Evolutionary conservation across 2,888 invertebrate species (phyloP).

Genomic region (Oscheius onirici): DNA sequence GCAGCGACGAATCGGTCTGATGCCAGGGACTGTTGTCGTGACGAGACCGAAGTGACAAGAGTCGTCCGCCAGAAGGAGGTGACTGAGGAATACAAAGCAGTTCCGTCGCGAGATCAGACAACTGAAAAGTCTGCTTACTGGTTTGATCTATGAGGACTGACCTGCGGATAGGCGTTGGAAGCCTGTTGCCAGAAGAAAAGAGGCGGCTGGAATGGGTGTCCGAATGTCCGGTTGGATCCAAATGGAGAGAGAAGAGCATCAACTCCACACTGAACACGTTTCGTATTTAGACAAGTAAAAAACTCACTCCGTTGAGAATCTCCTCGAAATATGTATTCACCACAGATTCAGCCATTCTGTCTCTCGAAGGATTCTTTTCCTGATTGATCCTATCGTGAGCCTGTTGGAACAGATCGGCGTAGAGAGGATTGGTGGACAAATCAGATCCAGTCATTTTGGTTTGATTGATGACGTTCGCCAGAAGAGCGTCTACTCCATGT

Average conservation of each 20-base stretch:
- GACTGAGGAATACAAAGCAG: conserved; percentile 60
- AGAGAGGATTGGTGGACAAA: conserved; percentile 19
- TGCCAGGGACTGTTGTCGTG: conserved; percentile 23
- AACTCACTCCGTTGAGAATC: conserved; percentile 43
- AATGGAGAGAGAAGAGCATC: conserved; percentile 44
- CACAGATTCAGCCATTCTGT: conserved; percentile 33
- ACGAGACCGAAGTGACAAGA: conserved; percentile 34
- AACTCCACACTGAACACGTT: conserved; percentile 36
- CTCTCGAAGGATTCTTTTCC: conserved; percentile 20
- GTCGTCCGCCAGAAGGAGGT: conserved; percentile 49
- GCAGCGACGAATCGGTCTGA: conserved; percentile 33
- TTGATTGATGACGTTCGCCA: conserved; percentile 58
- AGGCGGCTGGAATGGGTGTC: conserved; percentile 53
- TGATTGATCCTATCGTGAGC: conserved; percentile 31
- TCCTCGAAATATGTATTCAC: conserved; percentile 50
- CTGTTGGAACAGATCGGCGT: conserved; percentile 35
- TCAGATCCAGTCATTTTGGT: conserved; percentile 20
- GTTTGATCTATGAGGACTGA: no score
- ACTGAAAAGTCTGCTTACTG: no score
- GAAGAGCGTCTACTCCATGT: conserved; percentile 57
- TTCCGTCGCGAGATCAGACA: conserved; percentile 61
- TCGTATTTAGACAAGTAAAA: not conserved
- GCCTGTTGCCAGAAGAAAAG: conserved; percentile 43
- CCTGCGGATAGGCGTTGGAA: conserved; percentile 22
- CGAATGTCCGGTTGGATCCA: conserved; percentile 34